Evolutionary conservation across 2,113 vertebrate genomes (phyloP), one percentile per base, ranked within the genome.

Genomic region (Daphoenositta chrysoptera): DNA sequence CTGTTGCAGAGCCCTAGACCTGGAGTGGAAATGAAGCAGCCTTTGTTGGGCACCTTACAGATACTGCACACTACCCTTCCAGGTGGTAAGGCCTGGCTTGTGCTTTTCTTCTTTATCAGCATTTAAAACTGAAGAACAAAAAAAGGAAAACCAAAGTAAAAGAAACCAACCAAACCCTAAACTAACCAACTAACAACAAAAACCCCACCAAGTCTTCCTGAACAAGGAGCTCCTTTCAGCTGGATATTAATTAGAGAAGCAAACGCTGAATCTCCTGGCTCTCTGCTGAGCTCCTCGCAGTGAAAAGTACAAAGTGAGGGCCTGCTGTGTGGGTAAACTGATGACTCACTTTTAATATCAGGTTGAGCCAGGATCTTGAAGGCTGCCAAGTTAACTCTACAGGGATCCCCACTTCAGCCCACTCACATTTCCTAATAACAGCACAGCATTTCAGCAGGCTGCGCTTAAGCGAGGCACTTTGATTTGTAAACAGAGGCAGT

Each of bases 261-360:
- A 86, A 97, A 94, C 0, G 51, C 90, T 76, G 75, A 73, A 63
- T 93, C 94, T 96, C 83, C 72, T 53, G 87, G 63, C 83, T 42
- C 31, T 66, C 96, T 96, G 93, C 95, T 97, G 96, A 95, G 94
- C 75, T 91, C 94, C 92, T 98, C 15, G 8, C 92, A 97, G 82
- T 66, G 94, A 94, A 93, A 97, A 97, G 97, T 96, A 98, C 97
- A 98, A 97, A 98, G 97, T 80, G 77, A 96, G 87, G 71, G 57
- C 98, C 97, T 94, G 98, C 98, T 98, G 98, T 96, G 98, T 97
- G 96, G 96, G 97, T 98, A 98, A 98, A 98, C 98, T 96, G 98
- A 98, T 98, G 98, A 98, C 98, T 98, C 97, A 97, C 94, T 97
- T 97, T 97, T 98, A 98, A 98, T 98, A 98, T 98, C 96, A 96